Evolutionary conservation across 2,113 vertebrate genomes (phyloP), one percentile per base, ranked within the genome.

Genomic region (Malurus cyaneus): DNA sequence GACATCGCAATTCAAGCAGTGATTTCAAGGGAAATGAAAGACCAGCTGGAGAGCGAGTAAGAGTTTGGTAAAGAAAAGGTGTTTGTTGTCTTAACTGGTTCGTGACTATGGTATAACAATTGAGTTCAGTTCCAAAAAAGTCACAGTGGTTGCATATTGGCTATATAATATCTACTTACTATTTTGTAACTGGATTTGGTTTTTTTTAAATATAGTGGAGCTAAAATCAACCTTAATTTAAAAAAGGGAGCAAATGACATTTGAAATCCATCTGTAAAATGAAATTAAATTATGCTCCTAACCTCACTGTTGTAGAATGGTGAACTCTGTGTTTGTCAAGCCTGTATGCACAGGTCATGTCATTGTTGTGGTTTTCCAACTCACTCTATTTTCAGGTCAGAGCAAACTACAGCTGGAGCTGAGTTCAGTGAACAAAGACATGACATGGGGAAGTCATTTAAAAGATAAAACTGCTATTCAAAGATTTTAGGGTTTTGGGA

Each of bases 381-480:
- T 86, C 15, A 3, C 9, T 67, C 17, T 49, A 24, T 42, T 90
- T 59, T 36, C 24, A 31, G 49, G 29, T 83, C 42, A 54, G 32
- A 47, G 8, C 53, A 28, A 60, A 26, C 14, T 20, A 10, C 5
- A 31, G 64, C 26, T 18, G 14, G 34, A 76, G 31, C 6, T 32
- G 16, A 52, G 12, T 61, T 84, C 6, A 8, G 24, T 29, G 44
- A 57, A 29, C 23, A 11, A 47, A 34, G 42, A 11, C 1, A 5
- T 0, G 2, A 21, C 17, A 9, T 32, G 26, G 5, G 34, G 13
- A 26, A 53, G 52, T 23, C 2, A 0, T 28, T 10, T 15, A 25
- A 21, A 69, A 65, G 36, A 18, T 47, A 11, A 1, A 88, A 5
- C 9, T 64, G 24, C 31, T 57, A 17, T 61, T 84, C 3, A 1